Conservation (phyloP, 2,888 invertebrate species). For the Epinotia brunnichana region DNA sequence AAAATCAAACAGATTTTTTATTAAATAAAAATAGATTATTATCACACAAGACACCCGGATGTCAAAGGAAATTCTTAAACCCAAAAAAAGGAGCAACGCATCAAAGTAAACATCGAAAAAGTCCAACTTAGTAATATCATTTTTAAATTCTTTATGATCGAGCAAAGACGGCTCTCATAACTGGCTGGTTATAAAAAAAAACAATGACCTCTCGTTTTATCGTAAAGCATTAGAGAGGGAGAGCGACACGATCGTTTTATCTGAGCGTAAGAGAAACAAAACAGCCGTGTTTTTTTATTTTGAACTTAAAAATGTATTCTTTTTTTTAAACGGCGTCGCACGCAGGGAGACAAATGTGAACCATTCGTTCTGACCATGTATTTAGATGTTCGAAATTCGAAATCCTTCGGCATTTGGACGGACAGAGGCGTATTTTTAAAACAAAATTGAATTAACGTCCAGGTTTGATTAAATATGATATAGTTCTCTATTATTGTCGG, state of each 20-base stretch:
- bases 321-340: conserved; percentile 62
- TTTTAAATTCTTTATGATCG: conserved; percentile 73
- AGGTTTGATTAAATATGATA: conserved; percentile 24
- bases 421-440: conserved; percentile 13
- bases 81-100: conserved; percentile 51
- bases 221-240: conserved; percentile 45
- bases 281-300: conserved; percentile 56
- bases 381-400: conserved; percentile 60
- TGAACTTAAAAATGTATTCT: conserved; percentile 59
- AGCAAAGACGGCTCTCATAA: conserved; percentile 59
- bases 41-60: conserved; percentile 66
- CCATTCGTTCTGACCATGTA: conserved; percentile 61
- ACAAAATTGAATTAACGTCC: conserved; percentile 42
- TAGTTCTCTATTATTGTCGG: conserved; percentile 20
- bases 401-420: conserved; percentile 32
- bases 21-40: conserved; percentile 63
- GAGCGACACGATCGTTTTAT: conserved; percentile 47
- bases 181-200: conserved; percentile 56
- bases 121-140: conserved; percentile 63
- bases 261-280: conserved; percentile 66
- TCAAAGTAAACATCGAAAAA: conserved; percentile 68
- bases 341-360: conserved; percentile 71
- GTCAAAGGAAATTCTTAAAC: conserved; percentile 51
- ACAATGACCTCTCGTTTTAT: conserved; percentile 50
- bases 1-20: conserved; percentile 59